Conservation (phyloP, 2,797 vertebrate genomes). For the Balearica regulorum region DNA sequence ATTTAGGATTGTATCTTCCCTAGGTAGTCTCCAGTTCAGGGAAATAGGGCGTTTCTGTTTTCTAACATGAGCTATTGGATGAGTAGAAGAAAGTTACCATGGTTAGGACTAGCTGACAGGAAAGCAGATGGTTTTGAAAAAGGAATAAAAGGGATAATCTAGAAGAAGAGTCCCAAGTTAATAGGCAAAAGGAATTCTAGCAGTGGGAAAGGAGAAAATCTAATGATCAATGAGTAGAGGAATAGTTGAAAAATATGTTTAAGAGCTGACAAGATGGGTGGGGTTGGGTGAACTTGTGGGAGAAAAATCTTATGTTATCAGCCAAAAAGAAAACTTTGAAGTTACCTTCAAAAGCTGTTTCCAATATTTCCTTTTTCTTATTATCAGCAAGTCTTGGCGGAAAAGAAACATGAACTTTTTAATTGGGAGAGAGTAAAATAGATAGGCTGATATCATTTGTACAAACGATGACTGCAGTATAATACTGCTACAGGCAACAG, state of each 20-base stretch:
- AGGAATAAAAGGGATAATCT: not conserved
- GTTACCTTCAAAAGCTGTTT: slow-evolving; percentile 31
- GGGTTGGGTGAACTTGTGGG: not conserved
- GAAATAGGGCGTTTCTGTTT: not conserved
- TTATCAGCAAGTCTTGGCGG: not conserved
- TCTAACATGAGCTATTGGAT: not conserved
- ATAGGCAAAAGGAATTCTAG: not conserved
- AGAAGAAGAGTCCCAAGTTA: not conserved
- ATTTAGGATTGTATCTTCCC: not conserved
- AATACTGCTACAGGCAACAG: not conserved
- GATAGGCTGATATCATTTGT: not conserved
- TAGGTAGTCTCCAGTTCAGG: not conserved
- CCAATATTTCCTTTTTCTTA: slow-evolving; percentile 7
- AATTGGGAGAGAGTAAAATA: slow-evolving; percentile 20
- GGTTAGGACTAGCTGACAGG: not conserved
- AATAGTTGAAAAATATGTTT: slow-evolving; percentile 4
- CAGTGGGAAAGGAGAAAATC: not conserved
- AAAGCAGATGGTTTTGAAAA: not conserved
- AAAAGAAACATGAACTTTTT: slow-evolving; percentile 16
- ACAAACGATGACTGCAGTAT: not conserved
- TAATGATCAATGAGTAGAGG: not conserved
- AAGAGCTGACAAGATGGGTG: slow-evolving; percentile 6
- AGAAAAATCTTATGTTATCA: not conserved
- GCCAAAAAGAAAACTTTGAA: slow-evolving; percentile 8
- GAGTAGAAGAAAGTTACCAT: not conserved